A percentile compares a stretch with the other conserved stretches of the same genome.
These are phyloP conservation scores for Pteronotus mesoamericanus DNA, from an alignment of 2,797 vertebrate genomes.

Conservation along the genomic window DNA sequence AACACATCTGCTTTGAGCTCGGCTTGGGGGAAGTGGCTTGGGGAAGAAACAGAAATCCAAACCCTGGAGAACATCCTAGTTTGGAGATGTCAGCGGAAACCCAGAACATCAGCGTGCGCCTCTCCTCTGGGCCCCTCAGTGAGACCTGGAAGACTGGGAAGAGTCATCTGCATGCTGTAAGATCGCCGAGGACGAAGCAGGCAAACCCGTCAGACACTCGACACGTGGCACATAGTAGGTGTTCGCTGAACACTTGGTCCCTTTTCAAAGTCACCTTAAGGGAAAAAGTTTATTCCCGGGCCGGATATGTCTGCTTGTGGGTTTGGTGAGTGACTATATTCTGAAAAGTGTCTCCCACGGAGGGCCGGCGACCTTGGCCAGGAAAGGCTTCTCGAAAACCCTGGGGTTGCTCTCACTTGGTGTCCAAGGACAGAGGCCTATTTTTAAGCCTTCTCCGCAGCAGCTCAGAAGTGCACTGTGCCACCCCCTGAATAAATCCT, in stretches of 20 bases:
- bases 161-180: neutral
- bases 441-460: neutral
- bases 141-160: neutral
- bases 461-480: neutral
- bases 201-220: neutral
- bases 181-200: rapidly evolving
- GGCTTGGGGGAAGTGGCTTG: neutral
- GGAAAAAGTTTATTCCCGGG: neutral
- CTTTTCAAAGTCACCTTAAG: neutral
- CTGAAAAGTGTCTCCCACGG: neutral
- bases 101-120: neutral
- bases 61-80: neutral
- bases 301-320: neutral
- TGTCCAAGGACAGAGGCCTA: conserved; percentile 9
- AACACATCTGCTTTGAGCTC: neutral
- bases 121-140: neutral
- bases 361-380: neutral
- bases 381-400: neutral
- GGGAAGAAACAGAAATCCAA: neutral
- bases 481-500: neutral
- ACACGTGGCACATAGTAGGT: neutral
- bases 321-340: neutral
- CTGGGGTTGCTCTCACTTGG: neutral
- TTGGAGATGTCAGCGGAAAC: neutral
- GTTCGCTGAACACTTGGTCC: neutral